Percentiles rank a stretch among this genome's conserved stretches.
Evolutionary conservation across 1,140 invertebrate genomes (phyloP).

Genomic region (Tetragonula clypearis): DNA sequence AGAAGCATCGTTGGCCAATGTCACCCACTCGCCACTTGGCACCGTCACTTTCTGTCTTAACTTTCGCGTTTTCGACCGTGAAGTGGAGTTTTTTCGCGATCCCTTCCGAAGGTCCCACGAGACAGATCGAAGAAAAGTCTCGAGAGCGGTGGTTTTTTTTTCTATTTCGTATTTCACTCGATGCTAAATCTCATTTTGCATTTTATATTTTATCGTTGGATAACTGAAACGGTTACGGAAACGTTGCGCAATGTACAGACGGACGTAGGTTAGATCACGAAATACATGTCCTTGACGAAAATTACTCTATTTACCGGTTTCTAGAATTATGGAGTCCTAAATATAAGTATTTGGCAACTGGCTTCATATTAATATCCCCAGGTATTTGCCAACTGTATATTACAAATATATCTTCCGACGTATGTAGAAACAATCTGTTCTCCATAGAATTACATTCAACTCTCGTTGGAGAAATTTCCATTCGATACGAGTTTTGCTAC

Average conservation of each 20-base stretch:
- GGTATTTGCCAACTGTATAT: neutral
- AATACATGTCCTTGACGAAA: neutral
- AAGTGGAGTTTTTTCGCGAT: neutral
- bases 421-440: no score
- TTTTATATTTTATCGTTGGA: no score
- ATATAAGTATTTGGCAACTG: slow-evolving; percentile 13
- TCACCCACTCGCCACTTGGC: neutral
- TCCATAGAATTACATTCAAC: no score
- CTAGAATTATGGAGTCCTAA: neutral
- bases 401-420: no score
- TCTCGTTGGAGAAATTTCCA: no score
- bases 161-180: no score
- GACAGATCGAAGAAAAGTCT: no score
- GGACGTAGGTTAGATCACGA: no score
- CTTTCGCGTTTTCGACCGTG: neutral
- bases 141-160: no score
- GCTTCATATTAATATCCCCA: no score
- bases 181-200: no score
- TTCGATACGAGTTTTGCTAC: no score
- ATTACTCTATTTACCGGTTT: neutral
- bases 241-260: neutral
- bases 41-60: neutral
- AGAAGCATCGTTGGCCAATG: slow-evolving; percentile 42
- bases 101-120: neutral
- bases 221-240: neutral